Percentiles rank a stretch among this genome's conserved stretches.
Conservation (phyloP, 2,113 vertebrate species). For the Paedocypris sp. region DNA sequence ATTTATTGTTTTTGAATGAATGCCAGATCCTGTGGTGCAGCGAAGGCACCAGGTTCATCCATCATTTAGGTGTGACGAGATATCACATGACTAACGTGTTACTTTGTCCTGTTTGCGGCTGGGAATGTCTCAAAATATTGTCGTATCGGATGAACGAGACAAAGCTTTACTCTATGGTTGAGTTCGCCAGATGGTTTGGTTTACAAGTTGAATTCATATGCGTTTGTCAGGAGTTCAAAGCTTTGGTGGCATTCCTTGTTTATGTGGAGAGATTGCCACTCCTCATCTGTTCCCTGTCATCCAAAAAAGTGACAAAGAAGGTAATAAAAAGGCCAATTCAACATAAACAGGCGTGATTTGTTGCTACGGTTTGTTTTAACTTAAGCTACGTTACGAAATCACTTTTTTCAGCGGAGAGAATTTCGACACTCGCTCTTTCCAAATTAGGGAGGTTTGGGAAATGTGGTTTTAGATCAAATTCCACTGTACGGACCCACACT, state of each 20-base stretch:
- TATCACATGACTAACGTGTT: slow-evolving; percentile 37
- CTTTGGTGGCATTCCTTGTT: slow-evolving; percentile 19
- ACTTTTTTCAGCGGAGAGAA: too few relatives aligned
- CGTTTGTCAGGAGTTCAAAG: slow-evolving; percentile 19
- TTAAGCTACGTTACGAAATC: background rate
- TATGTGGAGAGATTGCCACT: slow-evolving; percentile 15
- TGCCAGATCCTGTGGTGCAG: slow-evolving; percentile 41
- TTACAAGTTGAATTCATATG: slow-evolving; percentile 21
- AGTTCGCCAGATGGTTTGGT: slow-evolving; percentile 17
- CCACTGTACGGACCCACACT: slow-evolving; percentile 31
- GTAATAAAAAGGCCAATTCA: background rate
- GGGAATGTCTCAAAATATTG: slow-evolving; percentile 5
- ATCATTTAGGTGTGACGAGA: slow-evolving; percentile 42
- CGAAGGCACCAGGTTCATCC: slow-evolving; percentile 38
- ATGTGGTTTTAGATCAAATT: background rate
- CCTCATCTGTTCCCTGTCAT: slow-evolving; percentile 3
- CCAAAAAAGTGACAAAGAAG: background rate
- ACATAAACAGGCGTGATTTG: background rate
- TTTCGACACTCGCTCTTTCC: slow-evolving; percentile 5
- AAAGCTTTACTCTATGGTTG: background rate
- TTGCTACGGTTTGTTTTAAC: background rate
- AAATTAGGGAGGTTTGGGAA: background rate
- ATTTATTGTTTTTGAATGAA: slow-evolving; percentile 42
- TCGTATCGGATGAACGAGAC: background rate
- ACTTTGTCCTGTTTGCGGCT: slow-evolving; percentile 28